Conservation (phyloP, 1,140 invertebrate species). For the Vollenhovia emeryi region DNA sequence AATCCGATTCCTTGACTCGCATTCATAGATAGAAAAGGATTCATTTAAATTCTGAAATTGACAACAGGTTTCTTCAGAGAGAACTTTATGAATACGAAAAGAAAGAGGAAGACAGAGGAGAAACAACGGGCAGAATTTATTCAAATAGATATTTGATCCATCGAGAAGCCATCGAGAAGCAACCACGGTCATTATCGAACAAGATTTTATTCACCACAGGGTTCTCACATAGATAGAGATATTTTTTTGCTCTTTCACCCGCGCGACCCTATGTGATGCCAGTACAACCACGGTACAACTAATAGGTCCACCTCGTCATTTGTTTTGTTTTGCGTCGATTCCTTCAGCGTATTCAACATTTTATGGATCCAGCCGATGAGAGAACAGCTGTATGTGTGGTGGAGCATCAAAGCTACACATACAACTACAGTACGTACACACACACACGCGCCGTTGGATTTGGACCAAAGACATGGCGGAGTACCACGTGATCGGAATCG, state of each 20-base stretch:
- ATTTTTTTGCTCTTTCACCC: constrained; percentile 25
- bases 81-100: background rate
- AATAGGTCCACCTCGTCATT: too few species aligned
- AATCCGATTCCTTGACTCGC: background rate
- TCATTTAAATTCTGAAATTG: background rate
- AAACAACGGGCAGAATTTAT: constrained; percentile 37
- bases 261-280: constrained; percentile 43
- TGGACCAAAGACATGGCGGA: too few species aligned
- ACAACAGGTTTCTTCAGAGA: background rate
- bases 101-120: constrained; percentile 6
- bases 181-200: constrained; percentile 30
- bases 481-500: too few species aligned
- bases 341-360: too few species aligned
- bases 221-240: constrained; percentile 1
- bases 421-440: too few species aligned
- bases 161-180: background rate
- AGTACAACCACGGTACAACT: too few species aligned
- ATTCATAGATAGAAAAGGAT: background rate
- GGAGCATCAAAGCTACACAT: too few species aligned
- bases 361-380: too few species aligned
- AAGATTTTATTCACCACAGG: constrained; percentile 18
- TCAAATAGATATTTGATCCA: constrained; percentile 23
- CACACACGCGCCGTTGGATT: too few species aligned
- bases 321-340: too few species aligned
- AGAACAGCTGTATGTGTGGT: too few species aligned